A percentile compares a stretch with the other conserved stretches of the same genome.
Evolutionary conservation across 2,797 vertebrate species (phyloP).

Genomic region (Hafferia zeledoni): DNA sequence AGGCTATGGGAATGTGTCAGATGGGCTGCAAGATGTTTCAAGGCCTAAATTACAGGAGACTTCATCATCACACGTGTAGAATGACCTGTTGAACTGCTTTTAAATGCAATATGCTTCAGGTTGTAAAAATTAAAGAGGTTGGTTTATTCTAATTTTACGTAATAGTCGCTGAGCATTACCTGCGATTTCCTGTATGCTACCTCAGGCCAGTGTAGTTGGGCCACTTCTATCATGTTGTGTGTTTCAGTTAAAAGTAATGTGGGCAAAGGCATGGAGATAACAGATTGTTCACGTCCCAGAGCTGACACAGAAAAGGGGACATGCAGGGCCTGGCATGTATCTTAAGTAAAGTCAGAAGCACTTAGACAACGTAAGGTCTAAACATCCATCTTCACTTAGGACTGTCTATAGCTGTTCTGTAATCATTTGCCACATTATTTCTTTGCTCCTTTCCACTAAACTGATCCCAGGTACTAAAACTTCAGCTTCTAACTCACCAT

Average conservation of each 20-base stretch:
- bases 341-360: not conserved
- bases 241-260: not conserved
- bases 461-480: not conserved
- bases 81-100: not conserved
- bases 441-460: not conserved
- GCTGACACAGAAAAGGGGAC: not conserved
- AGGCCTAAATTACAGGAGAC: not conserved
- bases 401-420: not conserved
- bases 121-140: not conserved
- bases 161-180: constrained; percentile 15
- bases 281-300: not conserved
- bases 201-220: not conserved
- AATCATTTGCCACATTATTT: not conserved
- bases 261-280: not conserved
- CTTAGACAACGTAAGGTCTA: not conserved
- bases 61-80: not conserved
- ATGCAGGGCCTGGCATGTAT: not conserved
- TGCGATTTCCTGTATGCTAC: not conserved
- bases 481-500: not conserved
- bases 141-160: not conserved
- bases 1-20: not conserved
- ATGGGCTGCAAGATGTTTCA: not conserved
- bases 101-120: not conserved
- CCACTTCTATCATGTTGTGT: not conserved
- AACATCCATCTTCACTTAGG: not conserved